Conservation (phyloP, 2,888 invertebrate species). For the Troides aeacus region DNA sequence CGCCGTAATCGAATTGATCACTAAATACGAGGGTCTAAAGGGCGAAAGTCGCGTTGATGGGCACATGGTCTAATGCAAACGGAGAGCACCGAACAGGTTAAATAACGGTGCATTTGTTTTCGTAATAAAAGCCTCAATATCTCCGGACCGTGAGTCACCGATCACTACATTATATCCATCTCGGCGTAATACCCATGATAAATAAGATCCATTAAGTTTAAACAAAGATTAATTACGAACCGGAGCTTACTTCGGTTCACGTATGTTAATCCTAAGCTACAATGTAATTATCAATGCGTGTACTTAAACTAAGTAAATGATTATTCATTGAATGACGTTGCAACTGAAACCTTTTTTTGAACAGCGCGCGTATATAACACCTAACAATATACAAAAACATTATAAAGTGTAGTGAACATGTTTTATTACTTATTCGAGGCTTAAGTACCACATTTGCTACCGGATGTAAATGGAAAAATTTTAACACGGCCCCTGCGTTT, state of each 20-base stretch:
- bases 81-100: slow-evolving; percentile 47
- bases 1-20: slow-evolving; percentile 32
- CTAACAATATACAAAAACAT: background rate
- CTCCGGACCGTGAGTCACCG: slow-evolving; percentile 60
- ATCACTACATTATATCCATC: slow-evolving; percentile 70
- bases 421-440: background rate
- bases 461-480: background rate
- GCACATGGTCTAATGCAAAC: slow-evolving; percentile 38
- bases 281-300: slow-evolving; percentile 16
- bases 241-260: slow-evolving; percentile 37
- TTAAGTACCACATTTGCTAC: background rate
- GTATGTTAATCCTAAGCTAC: slow-evolving; percentile 47
- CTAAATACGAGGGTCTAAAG: slow-evolving; percentile 36
- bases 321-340: background rate
- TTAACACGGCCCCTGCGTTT: background rate
- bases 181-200: slow-evolving; percentile 71
- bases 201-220: slow-evolving; percentile 73
- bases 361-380: background rate
- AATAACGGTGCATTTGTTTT: slow-evolving; percentile 70
- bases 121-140: slow-evolving; percentile 64
- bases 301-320: slow-evolving; percentile 3
- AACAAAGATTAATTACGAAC: slow-evolving; percentile 72
- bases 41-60: slow-evolving; percentile 38
- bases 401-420: background rate
- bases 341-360: background rate